Conservation (phyloP, 2,888 invertebrate species). For the Chymomyza caudatula region DNA sequence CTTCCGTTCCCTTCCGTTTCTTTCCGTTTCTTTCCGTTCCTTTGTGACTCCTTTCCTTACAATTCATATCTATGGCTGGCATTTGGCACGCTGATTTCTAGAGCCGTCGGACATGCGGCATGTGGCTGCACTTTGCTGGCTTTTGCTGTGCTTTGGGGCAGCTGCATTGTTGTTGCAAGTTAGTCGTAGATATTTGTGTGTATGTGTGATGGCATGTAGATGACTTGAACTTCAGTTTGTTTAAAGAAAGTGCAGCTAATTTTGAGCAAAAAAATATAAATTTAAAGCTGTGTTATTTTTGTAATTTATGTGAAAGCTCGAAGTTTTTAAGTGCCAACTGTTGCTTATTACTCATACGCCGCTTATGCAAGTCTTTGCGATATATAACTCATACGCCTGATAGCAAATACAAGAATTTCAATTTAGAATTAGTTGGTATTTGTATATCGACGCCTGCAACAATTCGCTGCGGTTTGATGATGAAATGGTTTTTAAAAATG, state of each 20-base stretch:
- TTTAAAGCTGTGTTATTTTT: not conserved
- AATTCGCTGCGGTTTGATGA: too few relatives aligned
- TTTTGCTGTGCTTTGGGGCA: constrained; percentile 8
- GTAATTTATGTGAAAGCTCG: not conserved
- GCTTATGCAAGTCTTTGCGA: not conserved
- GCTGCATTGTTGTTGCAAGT: not conserved
- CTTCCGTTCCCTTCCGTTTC: too few relatives aligned
- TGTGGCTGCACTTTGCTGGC: constrained; percentile 32
- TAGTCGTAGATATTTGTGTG: too few relatives aligned
- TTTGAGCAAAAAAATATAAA: not conserved
- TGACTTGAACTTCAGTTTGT: not conserved
- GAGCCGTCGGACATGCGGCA: constrained; percentile 24
- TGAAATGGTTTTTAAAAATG: too few relatives aligned
- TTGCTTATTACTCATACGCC: not conserved
- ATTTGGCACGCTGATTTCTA: constrained; percentile 6
- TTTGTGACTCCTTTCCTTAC: not conserved
- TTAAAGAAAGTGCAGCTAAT: not conserved
- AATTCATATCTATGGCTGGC: constrained; percentile 7
- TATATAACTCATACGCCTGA: too few relatives aligned
- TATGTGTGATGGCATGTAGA: not conserved
- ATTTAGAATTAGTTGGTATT: too few relatives aligned
- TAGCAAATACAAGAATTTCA: too few relatives aligned
- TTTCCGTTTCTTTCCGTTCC: too few relatives aligned
- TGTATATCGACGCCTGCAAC: too few relatives aligned
- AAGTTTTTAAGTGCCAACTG: not conserved